Evolutionary conservation across 2,888 invertebrate genomes (phyloP), one percentile per base, ranked within the genome.

Genomic region (Plebejus argus): DNA sequence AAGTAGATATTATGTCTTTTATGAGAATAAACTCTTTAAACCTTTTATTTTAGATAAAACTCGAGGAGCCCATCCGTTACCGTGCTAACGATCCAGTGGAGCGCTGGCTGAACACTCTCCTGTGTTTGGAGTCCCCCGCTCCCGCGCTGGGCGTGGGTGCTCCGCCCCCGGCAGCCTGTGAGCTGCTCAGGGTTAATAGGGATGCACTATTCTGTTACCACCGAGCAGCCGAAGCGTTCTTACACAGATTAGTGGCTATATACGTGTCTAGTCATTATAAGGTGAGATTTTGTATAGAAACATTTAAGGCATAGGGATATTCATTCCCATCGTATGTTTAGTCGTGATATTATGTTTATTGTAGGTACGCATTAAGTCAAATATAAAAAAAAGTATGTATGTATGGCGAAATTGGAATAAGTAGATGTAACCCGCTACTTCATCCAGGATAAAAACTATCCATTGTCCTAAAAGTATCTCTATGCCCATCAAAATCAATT

Each of bases 231-330:
- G 98, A 98, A 90, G 95, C 96, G 3, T 99, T 99, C 90, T 94
- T 99, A 12, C 99, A 99, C 84, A 95, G 98, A 79, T 88, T 99
- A 12, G 98, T 99, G 82, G 96, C 98, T 18, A 96, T 99, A 70
- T 99, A 98, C 88, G 99, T 99, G 0, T 96, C 99, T 0, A 99
- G 99, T 7, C 99, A 99, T 94, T 99, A 99, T 89, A 99, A 99
- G 95, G 97, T 96, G 85, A 85, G 82, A 15, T 53, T 53, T 53
- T 18, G 4, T 53, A 18, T 45, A 45, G 12, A 28, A n/a, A n/a
- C n/a, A n/a, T n/a, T n/a, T n/a, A n/a, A n/a, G n/a, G n/a, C n/a
- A n/a, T n/a, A n/a, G n/a, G n/a, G n/a, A n/a, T n/a, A n/a, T n/a
- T n/a, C n/a, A n/a, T n/a, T n/a, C n/a, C n/a, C n/a, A n/a, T n/a